Percentiles rank a stretch among this genome's conserved stretches.
Conservation (phyloP, 2,113 vertebrate species). For the Festucalex cinctus region DNA sequence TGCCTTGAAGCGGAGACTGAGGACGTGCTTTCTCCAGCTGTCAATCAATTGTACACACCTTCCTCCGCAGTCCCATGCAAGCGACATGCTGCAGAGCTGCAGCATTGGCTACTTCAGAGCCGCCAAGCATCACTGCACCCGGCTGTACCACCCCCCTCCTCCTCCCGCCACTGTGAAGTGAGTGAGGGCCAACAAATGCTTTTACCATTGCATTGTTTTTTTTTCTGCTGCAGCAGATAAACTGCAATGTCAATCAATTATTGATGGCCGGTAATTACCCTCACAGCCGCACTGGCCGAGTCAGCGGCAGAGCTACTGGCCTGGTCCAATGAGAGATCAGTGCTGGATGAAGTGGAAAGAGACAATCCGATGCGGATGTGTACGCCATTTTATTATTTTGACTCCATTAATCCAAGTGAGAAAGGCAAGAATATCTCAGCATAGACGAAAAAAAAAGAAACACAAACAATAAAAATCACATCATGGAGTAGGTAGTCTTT, state of each 20-base stretch:
- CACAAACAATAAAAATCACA: neutral
- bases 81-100: conserved; percentile 17
- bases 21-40: neutral
- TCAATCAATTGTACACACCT: neutral
- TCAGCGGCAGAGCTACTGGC: conserved; percentile 14
- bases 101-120: neutral
- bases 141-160: conserved; percentile 3
- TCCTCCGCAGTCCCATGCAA: neutral
- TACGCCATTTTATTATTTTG: conserved; percentile 10
- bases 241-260: conserved; percentile 1
- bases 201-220: neutral
- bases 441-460: neutral
- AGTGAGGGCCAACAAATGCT: neutral
- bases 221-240: neutral
- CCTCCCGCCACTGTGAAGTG: neutral
- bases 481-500: no score
- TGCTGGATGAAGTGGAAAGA: neutral
- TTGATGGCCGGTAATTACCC: conserved; percentile 5
- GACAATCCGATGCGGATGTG: conserved; percentile 15
- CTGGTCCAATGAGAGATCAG: conserved; percentile 4
- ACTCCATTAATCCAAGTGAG: conserved; percentile 3
- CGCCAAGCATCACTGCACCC: conserved; percentile 30
- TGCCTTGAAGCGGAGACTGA: neutral
- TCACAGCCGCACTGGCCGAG: conserved; percentile 3
- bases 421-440: neutral